These are phyloP conservation scores for Celastrina argiolus DNA, from an alignment of 2,888 invertebrate genomes.

Conservation along the genomic window DNA sequence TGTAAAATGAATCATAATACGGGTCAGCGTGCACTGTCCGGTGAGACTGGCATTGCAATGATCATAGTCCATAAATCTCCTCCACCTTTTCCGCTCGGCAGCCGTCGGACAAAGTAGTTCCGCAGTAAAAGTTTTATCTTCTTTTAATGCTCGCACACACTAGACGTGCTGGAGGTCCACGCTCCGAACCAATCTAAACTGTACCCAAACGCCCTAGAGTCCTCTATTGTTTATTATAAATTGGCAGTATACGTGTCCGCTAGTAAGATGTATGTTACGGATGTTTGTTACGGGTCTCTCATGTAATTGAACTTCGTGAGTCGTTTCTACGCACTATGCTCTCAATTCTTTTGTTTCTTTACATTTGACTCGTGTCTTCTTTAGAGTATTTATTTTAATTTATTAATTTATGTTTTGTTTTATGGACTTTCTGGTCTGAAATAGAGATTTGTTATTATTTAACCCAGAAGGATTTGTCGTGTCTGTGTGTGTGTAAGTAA, in stretches of 20 bases:
- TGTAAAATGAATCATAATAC: no score
- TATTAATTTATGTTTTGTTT: no score
- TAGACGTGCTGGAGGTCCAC: not conserved
- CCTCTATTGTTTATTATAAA: not conserved
- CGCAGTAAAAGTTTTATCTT: constrained; percentile 56
- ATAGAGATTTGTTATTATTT: not conserved
- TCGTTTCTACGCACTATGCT: not conserved
- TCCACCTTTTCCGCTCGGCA: constrained; percentile 42
- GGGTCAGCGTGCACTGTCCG: no score
- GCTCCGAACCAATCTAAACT: not conserved
- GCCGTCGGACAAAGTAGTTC: constrained; percentile 44
- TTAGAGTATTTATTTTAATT: not conserved
- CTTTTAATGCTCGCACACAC: constrained; percentile 27
- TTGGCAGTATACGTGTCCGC: constrained; percentile 12
- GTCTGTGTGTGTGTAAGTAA: no score
- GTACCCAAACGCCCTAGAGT: constrained; percentile 6
- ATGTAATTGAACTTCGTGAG: not conserved
- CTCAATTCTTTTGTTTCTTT: not conserved
- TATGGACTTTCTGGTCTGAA: no score
- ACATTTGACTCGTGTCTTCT: not conserved
- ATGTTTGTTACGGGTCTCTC: constrained; percentile 5
- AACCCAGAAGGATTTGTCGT: not conserved
- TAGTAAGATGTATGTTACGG: constrained; percentile 14
- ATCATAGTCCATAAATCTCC: constrained; percentile 40
- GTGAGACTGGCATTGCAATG: not conserved